Evolutionary conservation across 2,113 vertebrate species (phyloP).

Genomic region (Prunella himalayana): DNA sequence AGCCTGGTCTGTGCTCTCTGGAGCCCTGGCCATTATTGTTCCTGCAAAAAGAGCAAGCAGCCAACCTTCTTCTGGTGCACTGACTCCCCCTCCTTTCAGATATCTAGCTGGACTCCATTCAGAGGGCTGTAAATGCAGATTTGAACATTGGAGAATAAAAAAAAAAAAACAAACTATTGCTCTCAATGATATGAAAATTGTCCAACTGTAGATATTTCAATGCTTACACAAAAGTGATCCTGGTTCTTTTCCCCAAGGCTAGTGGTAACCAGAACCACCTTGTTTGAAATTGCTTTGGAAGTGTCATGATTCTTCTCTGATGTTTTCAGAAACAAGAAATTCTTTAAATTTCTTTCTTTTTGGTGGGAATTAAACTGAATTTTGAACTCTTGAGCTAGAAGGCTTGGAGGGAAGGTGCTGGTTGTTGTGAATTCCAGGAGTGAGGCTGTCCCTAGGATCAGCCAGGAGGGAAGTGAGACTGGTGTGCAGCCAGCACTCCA

Average conservation of each 20-base stretch:
- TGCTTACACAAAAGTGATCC: neutral
- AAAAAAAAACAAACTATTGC: neutral
- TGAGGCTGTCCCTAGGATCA: neutral
- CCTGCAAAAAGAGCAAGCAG: neutral
- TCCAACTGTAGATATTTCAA: neutral
- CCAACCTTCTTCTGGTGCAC: neutral
- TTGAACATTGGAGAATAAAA: neutral
- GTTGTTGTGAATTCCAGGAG: neutral
- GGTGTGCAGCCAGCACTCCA: neutral
- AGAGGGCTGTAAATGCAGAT: neutral
- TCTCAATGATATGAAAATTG: neutral
- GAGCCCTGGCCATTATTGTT: neutral
- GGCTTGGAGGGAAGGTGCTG: neutral
- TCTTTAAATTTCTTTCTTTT: neutral
- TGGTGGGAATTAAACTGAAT: neutral
- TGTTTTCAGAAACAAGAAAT: neutral
- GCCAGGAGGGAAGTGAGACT: neutral
- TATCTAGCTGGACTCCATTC: neutral
- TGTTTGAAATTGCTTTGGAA: neutral
- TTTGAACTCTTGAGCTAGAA: neutral
- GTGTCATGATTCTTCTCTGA: neutral
- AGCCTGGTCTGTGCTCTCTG: neutral
- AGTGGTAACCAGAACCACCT: neutral
- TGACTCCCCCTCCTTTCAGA: neutral
- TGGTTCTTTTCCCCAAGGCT: neutral